Conservation (phyloP, 2,888 invertebrate genomes). For the Listrodromus nycthemerus region DNA sequence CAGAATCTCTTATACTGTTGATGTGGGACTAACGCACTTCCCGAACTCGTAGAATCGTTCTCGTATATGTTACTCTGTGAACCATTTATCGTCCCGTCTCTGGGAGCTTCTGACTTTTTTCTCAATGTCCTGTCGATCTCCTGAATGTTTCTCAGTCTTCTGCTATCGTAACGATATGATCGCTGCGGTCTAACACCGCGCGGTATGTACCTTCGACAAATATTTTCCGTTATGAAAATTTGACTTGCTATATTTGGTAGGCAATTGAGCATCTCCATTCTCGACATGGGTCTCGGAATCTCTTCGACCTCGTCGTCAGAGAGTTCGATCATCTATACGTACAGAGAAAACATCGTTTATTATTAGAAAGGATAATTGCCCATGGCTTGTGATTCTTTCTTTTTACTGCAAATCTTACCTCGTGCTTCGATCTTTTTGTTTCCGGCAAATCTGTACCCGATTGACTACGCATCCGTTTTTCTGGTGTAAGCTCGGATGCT, state of each 20-base stretch:
- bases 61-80: conserved; percentile 7
- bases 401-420: conserved; percentile 67
- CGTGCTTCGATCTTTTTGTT: conserved; percentile 74
- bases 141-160: conserved; percentile 67
- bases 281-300: conserved; percentile 76
- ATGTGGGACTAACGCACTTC: conserved; percentile 42
- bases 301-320: conserved; percentile 83
- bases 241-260: conserved; percentile 78
- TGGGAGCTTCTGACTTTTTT: background rate
- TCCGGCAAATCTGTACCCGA: conserved; percentile 12
- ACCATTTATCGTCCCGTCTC: conserved; percentile 17
- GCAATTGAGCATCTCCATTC: conserved; percentile 81
- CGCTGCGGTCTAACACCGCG: conserved; percentile 75
- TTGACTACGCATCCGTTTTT: conserved; percentile 41
- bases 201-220: conserved; percentile 78
- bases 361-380: background rate
- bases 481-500: conserved; percentile 15
- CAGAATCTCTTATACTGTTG: conserved; percentile 54
- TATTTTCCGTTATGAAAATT: conserved; percentile 70
- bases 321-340: conserved; percentile 79
- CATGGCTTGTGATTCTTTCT: too few species aligned
- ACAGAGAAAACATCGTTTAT: background rate
- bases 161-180: conserved; percentile 75
- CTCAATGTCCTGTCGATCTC: conserved; percentile 63
- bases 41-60: conserved; percentile 47